Percentiles rank a stretch among this genome's conserved stretches.
Evolutionary conservation across 2,797 vertebrate species (phyloP).

Genomic region (Argyrosomus regius): DNA sequence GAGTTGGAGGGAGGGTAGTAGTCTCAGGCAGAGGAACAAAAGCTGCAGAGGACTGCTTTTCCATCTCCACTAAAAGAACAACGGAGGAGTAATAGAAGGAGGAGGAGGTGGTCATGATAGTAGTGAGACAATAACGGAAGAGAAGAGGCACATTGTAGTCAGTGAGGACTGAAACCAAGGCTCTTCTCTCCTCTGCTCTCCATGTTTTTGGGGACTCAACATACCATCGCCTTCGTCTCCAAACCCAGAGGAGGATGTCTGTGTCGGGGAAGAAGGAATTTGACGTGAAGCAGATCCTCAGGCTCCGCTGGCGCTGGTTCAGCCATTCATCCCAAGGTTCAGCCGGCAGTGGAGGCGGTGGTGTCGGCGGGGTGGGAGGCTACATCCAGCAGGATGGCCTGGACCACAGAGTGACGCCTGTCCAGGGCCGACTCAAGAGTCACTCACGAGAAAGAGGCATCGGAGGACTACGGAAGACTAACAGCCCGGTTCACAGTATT

Average conservation of each 20-base stretch:
- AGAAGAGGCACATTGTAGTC: conserved; percentile 73
- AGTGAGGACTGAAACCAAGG: conserved; percentile 75
- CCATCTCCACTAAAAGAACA: conserved; percentile 82
- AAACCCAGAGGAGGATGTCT: conserved; percentile 90
- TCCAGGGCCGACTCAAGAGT: conserved; percentile 93
- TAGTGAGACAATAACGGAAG: conserved; percentile 77
- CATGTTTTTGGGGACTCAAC: conserved; percentile 80
- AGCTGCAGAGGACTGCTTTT: conserved; percentile 88
- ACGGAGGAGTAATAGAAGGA: conserved; percentile 74
- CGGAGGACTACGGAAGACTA: conserved; percentile 90
- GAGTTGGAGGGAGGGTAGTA: conserved; percentile 83
- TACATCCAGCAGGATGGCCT: conserved; percentile 95
- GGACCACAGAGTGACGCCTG: conserved; percentile 92
- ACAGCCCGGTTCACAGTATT: conserved; percentile 93
- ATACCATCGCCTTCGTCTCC: conserved; percentile 76
- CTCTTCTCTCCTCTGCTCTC: conserved; percentile 74
- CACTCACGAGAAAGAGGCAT: conserved; percentile 91
- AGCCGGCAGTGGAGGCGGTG: conserved; percentile 88
- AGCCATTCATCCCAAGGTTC: conserved; percentile 94
- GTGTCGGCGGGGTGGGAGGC: conserved; percentile 75
- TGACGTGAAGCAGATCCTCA: conserved; percentile 97
- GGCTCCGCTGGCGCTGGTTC: conserved; percentile 98
- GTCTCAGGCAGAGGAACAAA: conserved; percentile 83
- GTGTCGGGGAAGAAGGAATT: conserved; percentile 97
- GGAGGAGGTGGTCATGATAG: conserved; percentile 73